Conservation (phyloP, 2,888 invertebrate genomes). For the Bhutanitis thaidina region DNA sequence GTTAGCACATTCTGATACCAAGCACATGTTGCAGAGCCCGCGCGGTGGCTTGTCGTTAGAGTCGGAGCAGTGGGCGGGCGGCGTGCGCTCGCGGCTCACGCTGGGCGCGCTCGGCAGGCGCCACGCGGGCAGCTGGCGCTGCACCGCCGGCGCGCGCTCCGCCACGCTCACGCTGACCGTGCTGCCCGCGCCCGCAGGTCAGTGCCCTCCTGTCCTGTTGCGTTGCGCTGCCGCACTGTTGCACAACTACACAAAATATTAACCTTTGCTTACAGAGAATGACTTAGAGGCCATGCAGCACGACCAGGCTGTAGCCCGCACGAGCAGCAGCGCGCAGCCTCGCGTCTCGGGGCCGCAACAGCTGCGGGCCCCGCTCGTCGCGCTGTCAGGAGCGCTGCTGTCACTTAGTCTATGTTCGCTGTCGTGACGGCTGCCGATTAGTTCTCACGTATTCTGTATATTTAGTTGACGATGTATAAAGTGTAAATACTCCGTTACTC, state of each 20-base stretch:
- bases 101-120: conserved; percentile 77
- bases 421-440: conserved; percentile 16
- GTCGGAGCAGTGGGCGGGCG: conserved; percentile 80
- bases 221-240: no score
- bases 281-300: conserved; percentile 84
- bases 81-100: conserved; percentile 80
- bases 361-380: neutral
- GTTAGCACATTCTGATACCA: no score
- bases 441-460: conserved; percentile 13
- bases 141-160: conserved; percentile 43
- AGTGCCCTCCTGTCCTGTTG: no score
- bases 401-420: neutral
- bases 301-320: conserved; percentile 55
- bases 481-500: conserved; percentile 19
- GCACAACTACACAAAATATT: no score
- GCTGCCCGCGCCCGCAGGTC: conserved; percentile 18
- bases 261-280: neutral
- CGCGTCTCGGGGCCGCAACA: conserved; percentile 6
- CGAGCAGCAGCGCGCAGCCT: conserved; percentile 23
- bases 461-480: conserved; percentile 24
- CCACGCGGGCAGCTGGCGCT: conserved; percentile 80
- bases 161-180: conserved; percentile 18
- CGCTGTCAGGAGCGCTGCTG: conserved; percentile 14
- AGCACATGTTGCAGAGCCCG: conserved; percentile 26
- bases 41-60: conserved; percentile 82